Conservation (phyloP, 2,113 vertebrate species). For the Pagrus major region DNA sequence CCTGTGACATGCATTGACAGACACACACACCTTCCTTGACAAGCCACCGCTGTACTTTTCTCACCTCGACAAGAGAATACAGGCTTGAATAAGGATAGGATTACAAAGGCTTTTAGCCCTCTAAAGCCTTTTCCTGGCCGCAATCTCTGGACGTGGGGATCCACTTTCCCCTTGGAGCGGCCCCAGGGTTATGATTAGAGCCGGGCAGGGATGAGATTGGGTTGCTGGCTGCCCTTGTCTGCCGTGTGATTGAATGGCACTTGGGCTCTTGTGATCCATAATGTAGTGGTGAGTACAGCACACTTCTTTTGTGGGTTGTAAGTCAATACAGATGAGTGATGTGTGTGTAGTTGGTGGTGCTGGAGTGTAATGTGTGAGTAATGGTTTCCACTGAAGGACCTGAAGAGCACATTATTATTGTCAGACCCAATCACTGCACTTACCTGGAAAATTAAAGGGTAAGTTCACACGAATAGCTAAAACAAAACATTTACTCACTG, state of each 20-base stretch:
- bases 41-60: constrained; percentile 73
- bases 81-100: constrained; percentile 63
- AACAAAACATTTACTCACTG: background rate
- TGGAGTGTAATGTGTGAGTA: background rate
- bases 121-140: constrained; percentile 70
- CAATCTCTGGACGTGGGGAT: constrained; percentile 65
- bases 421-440: background rate
- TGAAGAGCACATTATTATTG: background rate
- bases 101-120: constrained; percentile 76
- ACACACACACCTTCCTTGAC: constrained; percentile 61
- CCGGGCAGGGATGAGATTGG: constrained; percentile 58
- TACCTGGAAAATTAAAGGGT: background rate
- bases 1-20: constrained; percentile 58
- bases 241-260: constrained; percentile 68
- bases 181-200: constrained; percentile 77
- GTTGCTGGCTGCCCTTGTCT: constrained; percentile 69
- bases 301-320: constrained; percentile 74
- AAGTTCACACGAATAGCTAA: background rate
- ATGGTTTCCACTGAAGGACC: constrained; percentile 27
- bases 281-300: constrained; percentile 65
- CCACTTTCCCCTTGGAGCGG: constrained; percentile 69
- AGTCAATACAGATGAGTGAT: constrained; percentile 62
- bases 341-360: constrained; percentile 7
- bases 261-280: constrained; percentile 61
- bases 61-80: constrained; percentile 73